Evolutionary conservation across 2,113 vertebrate species (phyloP).

Genomic region (Myiozetetes cayanensis): DNA sequence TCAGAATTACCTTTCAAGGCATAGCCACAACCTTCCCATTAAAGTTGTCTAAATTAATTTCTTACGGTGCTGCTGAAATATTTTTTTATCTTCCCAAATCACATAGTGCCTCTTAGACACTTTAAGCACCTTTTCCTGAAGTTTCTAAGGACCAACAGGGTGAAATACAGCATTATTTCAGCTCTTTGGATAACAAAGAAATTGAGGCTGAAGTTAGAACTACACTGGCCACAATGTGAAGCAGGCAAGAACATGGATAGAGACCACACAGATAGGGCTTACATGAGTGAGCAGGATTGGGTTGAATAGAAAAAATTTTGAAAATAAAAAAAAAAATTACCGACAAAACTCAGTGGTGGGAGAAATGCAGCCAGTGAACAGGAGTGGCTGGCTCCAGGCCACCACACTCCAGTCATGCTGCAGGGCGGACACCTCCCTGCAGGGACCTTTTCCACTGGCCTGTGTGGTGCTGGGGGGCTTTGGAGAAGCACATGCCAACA

Average conservation of each 20-base stretch:
- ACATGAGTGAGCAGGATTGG: rapidly evolving
- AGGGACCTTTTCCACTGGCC: neutral
- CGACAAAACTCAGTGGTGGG: rapidly evolving
- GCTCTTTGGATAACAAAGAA: neutral
- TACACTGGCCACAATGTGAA: rapidly evolving
- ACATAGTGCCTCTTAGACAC: neutral
- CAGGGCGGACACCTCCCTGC: neutral
- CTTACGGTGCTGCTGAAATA: neutral
- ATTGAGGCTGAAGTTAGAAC: neutral
- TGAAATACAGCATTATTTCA: neutral
- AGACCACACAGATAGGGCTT: neutral
- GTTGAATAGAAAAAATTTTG: neutral
- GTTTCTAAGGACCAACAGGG: neutral
- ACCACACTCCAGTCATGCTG: rapidly evolving
- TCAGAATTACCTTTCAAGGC: neutral
- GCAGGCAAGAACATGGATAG: neutral
- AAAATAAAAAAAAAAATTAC: neutral
- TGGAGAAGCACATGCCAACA: neutral
- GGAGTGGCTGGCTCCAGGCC: neutral
- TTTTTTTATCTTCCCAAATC: neutral
- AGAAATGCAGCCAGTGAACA: neutral
- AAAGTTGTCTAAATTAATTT: neutral
- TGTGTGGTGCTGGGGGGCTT: neutral
- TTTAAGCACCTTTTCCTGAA: neutral
- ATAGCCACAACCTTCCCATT: neutral